phyloP scores from a whole-genome alignment of 2,797 vertebrate genomes.

The Pipistrellus pygmaeus region DNA sequence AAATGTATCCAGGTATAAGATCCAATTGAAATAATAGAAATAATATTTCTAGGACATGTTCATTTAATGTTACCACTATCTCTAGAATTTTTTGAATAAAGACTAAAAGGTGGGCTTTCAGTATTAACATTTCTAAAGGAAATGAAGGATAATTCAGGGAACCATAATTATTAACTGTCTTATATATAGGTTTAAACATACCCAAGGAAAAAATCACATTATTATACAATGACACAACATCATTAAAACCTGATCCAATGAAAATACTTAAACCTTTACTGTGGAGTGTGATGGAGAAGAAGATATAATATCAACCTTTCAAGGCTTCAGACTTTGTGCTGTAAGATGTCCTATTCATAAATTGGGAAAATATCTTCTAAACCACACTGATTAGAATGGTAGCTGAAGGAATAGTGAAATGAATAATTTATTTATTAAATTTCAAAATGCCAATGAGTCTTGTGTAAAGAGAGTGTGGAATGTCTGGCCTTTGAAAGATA shows the following conservation, averaged over 20 bases:
- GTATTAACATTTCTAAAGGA: neutral
- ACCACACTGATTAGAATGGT: neutral
- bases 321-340: conserved; percentile 21
- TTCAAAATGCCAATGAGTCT: neutral
- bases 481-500: conserved; percentile 45
- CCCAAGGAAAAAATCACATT: neutral
- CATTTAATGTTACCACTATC: neutral
- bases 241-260: neutral
- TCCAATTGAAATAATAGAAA: conserved; percentile 23
- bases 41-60: neutral
- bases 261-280: neutral
- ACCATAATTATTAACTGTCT: neutral
- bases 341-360: neutral
- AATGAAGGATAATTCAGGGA: neutral
- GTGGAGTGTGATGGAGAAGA: neutral
- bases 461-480: neutral
- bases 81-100: conserved; percentile 44
- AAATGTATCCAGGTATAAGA: neutral
- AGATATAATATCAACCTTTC: neutral
- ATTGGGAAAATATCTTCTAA: neutral
- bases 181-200: neutral
- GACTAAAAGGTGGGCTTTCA: neutral
- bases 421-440: neutral
- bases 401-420: conserved; percentile 25
- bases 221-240: neutral